Base-by-base conservation (phyloP, 1,140 invertebrate genomes). In the Pogonus chalceus region DNA sequence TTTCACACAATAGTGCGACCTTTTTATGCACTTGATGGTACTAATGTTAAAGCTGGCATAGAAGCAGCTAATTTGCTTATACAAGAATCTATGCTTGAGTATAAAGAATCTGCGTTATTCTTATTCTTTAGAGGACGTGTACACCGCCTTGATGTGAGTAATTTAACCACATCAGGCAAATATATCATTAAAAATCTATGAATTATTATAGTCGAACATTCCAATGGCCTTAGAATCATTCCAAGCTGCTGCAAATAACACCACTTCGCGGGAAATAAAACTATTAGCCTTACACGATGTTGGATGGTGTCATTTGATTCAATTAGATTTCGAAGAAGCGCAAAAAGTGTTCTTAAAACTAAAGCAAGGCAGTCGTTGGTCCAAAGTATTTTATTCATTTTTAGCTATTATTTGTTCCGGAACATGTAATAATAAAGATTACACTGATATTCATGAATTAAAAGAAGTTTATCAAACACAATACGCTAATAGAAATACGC, bases 1-100 rank as follows among this genome's bases (percentile, higher is more conserved):
- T 87, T 86, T 63, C 83, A 87, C 59, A 86, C 84, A 1, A 82
- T 87, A 23, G 77, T 87, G 1, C 70, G 80, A 23, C 84, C 84
- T 24, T 85, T 85, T 65, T 86, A 84, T 61, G 81, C 79, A 1
- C 68, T 85, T 7, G 82, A 87, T 62, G 82, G 81, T 1, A 71
- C 65, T 21, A 80, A 82, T 62, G 73, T 79, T 0, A 66, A 72
- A 60, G 78, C 78, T 18, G 82, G 82, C 1, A 75, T 81, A 0
- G 69, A 75, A 50, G 76, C 77, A 16, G 82, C 83, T 3, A 76
- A 76, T 53, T 66, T 72, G 26, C 71, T 87, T 20, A 76, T 87
- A 16, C 62, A 72, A 1, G 78, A 82, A 60, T 78, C 76, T 49
- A 69, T 79, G 54, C 55, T 65, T 1, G 79, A 82, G 57, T 87